Percentiles rank a stretch among this genome's conserved stretches.
phyloP scores from a whole-genome alignment of 1,140 invertebrate species.

The Eciton burchellii region DNA sequence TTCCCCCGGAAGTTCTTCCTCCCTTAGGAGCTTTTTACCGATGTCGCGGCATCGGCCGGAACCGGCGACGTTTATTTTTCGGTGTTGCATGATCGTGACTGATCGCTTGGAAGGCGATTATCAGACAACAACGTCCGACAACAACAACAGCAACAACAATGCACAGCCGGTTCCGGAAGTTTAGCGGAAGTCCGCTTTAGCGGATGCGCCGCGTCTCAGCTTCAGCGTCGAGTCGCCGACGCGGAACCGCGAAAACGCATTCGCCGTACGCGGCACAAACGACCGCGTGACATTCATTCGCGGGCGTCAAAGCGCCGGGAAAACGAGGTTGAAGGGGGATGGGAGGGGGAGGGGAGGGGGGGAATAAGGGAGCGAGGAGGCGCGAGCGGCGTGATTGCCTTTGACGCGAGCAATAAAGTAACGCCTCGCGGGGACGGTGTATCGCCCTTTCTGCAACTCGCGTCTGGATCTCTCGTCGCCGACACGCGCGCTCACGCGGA shows the following conservation, averaged over 20 bases:
- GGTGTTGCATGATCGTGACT: neutral
- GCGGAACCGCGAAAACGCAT: slow-evolving; percentile 39
- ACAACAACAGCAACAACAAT: too few relatives aligned
- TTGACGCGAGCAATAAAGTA: slow-evolving; percentile 58
- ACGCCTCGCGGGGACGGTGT: slow-evolving; percentile 31
- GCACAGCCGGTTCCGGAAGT: too few relatives aligned
- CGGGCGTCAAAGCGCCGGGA: slow-evolving; percentile 48
- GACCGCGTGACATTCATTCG: slow-evolving; percentile 17
- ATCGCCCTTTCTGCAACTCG: slow-evolving; percentile 32
- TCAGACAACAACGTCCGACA: neutral
- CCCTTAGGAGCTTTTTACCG: slow-evolving; percentile 64
- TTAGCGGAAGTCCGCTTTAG: slow-evolving; percentile 28
- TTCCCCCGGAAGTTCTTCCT: slow-evolving; percentile 61
- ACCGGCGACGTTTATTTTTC: neutral
- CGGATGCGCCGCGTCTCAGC: too few relatives aligned
- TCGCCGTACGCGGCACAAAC: slow-evolving; percentile 26
- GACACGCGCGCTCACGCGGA: neutral
- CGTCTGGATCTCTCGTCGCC: slow-evolving; percentile 42
- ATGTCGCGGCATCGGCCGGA: slow-evolving; percentile 16
- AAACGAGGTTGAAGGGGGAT: slow-evolving; percentile 2
- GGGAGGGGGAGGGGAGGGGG: neutral
- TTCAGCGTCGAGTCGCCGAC: slow-evolving; percentile 9
- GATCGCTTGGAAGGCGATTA: slow-evolving; percentile 11
- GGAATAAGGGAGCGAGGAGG: neutral
- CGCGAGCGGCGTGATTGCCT: slow-evolving; percentile 39